Base-by-base conservation (phyloP, 1,140 invertebrate species). In the Teleopsis dalmanni region DNA sequence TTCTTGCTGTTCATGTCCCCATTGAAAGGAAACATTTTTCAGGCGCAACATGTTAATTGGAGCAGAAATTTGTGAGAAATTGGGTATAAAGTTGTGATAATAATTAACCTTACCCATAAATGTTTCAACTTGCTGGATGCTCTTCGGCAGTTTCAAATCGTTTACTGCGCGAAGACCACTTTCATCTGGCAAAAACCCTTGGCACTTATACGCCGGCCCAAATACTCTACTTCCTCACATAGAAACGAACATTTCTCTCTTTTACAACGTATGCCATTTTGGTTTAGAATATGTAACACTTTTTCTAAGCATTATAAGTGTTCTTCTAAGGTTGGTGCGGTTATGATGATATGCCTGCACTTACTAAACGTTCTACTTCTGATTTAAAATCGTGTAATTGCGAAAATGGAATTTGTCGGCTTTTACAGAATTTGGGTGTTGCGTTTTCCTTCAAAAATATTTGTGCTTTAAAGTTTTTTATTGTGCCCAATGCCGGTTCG, bases 311-410 rank as follows among this genome's bases (percentile, higher is more conserved):
- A 57, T 27, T 52, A 25, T 46, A 61, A 59, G 51, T 65, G 56
- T 41, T 62, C 50, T 22, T 48, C 48, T 29, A 49, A 40, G 6
- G 49, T 59, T 33, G 38, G 13, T 3, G 43, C 65, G 29, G 44
- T 51, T 3, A 71, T 47, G 3, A 72, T 38, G 11, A 71, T 57
- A 44, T 72, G 26, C 52, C 48, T 31, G 51, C 45, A 13, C 25
- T 22, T n/a, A 55, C 18, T 42, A 63, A 47, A 34, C 57, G 26
- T 23, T 56, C 21, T 29, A 57, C 51, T 54, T 64, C 58, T 27
- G 51, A 13, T 41, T 57, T 52, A 18, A 63, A 57, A 45, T 56
- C 52, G 21, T 51, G 41, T 42, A 55, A 53, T 45, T 62, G 49
- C 18, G 59, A 50, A 50, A 51, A 64, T 34, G 61, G 61, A 34